phyloP scores from a whole-genome alignment of 2,888 invertebrate genomes.

The Hyposoter dolosus region DNA sequence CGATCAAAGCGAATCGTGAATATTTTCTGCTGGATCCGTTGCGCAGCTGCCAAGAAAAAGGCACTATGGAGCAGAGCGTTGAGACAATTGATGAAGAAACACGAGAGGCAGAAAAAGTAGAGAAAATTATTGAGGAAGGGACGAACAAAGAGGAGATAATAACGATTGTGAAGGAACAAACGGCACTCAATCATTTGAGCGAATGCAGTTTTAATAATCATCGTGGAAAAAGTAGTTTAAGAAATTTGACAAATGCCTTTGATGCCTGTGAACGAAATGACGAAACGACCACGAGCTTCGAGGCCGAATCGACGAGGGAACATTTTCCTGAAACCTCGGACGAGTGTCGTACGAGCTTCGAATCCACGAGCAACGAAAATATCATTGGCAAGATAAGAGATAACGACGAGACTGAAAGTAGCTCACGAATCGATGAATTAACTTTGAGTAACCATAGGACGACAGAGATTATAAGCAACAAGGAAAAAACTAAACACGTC shows the following conservation, averaged over 20 bases:
- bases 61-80: conserved; percentile 15
- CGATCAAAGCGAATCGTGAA: conserved; percentile 86
- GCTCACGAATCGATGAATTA: conserved; percentile 42
- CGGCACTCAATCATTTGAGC: conserved; percentile 14
- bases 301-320: conserved; percentile 49
- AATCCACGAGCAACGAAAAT: conserved; percentile 41
- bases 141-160: conserved; percentile 19
- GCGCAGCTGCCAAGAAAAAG: conserved; percentile 50
- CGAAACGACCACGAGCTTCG: conserved; percentile 47
- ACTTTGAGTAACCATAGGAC: conserved; percentile 49
- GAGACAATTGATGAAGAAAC: not conserved
- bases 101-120: not conserved
- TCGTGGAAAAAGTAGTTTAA: conserved; percentile 72
- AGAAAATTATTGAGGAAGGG: conserved; percentile 32
- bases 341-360: conserved; percentile 14
- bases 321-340: conserved; percentile 37
- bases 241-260: conserved; percentile 79
- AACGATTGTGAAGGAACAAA: conserved; percentile 3
- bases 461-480: conserved; percentile 32
- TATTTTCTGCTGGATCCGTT: conserved; percentile 84
- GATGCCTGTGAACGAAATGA: conserved; percentile 78
- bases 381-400: conserved; percentile 40
- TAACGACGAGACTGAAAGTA: conserved; percentile 18
- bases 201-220: conserved; percentile 66
- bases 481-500: conserved; percentile 62